Evolutionary conservation across 2,797 vertebrate genomes (phyloP).

Genomic region (Rhinogobio ventralis): DNA sequence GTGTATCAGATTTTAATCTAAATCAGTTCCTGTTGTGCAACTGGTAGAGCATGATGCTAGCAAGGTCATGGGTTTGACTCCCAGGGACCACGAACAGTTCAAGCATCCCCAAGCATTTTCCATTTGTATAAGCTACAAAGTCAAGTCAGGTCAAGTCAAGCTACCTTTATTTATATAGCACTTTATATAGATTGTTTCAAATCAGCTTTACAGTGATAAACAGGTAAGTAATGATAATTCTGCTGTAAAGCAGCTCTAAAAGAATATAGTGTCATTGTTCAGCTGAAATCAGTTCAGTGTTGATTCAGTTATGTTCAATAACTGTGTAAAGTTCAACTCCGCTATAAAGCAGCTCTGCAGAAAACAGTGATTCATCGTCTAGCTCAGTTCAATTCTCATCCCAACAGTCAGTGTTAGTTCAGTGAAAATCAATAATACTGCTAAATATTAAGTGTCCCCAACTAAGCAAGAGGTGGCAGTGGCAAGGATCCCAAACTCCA

Average conservation of each 20-base stretch:
- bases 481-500: not conserved
- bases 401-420: not conserved
- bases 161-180: no score
- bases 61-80: not conserved
- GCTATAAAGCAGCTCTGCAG: not conserved
- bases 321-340: not conserved
- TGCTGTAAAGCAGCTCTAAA: not conserved
- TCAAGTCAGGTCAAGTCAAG: no score
- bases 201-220: not conserved
- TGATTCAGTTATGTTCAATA: not conserved
- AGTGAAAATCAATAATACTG: not conserved
- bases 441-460: not conserved
- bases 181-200: not conserved
- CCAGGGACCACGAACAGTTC: not conserved
- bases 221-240: not conserved
- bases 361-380: not conserved
- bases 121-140: constrained; percentile 1
- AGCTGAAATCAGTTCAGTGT: not conserved
- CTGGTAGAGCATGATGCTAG: not conserved
- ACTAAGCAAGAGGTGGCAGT: not conserved
- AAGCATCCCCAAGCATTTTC: not conserved
- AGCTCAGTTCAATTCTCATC: not conserved
- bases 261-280: not conserved
- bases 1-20: not conserved
- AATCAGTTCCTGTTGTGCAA: not conserved